Conservation (phyloP, 2,797 vertebrate species). For the Amblyopsis hoosieri region DNA sequence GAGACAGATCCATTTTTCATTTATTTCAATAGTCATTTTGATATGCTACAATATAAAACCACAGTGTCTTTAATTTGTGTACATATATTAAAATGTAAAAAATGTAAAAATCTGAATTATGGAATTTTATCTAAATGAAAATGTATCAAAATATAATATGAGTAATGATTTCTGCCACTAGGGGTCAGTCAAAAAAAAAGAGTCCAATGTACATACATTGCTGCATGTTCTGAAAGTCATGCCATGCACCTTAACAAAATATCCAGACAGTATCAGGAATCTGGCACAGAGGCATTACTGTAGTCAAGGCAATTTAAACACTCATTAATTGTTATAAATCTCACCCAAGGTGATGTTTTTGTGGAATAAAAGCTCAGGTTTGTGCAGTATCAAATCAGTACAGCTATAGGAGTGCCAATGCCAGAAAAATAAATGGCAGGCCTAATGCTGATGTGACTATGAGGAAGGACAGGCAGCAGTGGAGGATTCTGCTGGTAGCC, state of each 20-base stretch:
- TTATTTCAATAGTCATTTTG: too few relatives aligned
- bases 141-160: not conserved
- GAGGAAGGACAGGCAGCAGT: constrained; percentile 60
- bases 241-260: too few relatives aligned
- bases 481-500: constrained; percentile 58
- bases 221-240: too few relatives aligned
- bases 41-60: too few relatives aligned
- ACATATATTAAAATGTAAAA: too few relatives aligned
- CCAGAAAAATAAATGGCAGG: constrained; percentile 53
- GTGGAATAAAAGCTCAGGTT: constrained; percentile 30
- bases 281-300: not conserved
- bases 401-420: constrained; percentile 55
- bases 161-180: not conserved
- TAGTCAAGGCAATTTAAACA: not conserved
- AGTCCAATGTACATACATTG: not conserved
- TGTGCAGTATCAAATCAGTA: constrained; percentile 41
- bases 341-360: constrained; percentile 12
- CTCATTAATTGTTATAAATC: not conserved
- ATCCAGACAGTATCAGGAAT: too few relatives aligned
- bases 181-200: not conserved
- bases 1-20: constrained; percentile 23
- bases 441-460: constrained; percentile 59
- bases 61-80: too few relatives aligned
- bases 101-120: too few relatives aligned
- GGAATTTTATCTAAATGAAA: not conserved